A percentile compares a stretch with the other conserved stretches of the same genome.
Evolutionary conservation across 37 sponge, comb jelly and placozoan species (phyloP).

Genomic region (Petrosia ficiformis): DNA sequence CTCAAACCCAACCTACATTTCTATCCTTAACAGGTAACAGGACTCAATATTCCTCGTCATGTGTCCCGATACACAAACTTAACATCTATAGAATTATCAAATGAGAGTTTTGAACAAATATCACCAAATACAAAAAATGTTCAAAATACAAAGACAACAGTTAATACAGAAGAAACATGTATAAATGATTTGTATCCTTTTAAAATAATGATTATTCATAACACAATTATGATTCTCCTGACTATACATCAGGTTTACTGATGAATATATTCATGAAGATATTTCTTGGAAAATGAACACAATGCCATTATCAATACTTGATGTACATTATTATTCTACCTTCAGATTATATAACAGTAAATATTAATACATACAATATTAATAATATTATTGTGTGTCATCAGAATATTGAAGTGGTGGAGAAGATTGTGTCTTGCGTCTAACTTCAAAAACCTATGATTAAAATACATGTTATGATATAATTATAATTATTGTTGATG

Average conservation of each 20-base stretch:
- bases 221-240: no score
- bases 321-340: background rate
- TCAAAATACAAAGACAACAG: background rate
- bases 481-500: no score
- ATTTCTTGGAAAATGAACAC: no score
- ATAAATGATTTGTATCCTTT: background rate
- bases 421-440: background rate
- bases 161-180: background rate
- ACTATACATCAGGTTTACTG: background rate
- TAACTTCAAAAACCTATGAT: constrained; percentile 3
- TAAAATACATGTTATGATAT: no score
- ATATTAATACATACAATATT: no score
- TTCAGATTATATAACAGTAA: background rate
- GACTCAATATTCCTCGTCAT: background rate
- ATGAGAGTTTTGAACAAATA: background rate
- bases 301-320: no score
- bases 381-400: no score
- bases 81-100: background rate
- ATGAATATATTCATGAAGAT: background rate
- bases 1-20: no score
- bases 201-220: no score
- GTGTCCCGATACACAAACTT: background rate
- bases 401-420: background rate
- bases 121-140: background rate
- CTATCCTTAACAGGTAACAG: no score